Conservation (phyloP, 1,140 invertebrate genomes). For the Lepidurus couesii region DNA sequence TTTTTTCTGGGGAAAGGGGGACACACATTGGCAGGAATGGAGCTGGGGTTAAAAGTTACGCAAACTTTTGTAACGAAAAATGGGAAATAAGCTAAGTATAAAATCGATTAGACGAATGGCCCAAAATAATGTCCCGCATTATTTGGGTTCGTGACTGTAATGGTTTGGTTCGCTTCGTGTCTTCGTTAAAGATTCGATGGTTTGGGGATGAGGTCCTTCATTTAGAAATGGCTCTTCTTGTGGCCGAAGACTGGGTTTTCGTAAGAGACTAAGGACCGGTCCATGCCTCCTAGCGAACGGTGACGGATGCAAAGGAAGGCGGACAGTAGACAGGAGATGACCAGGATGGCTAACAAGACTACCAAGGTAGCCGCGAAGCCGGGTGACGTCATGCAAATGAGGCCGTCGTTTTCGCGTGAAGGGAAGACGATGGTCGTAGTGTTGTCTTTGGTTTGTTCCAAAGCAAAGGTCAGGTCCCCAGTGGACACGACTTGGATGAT, state of each 20-base stretch:
- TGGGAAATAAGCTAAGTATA: background rate
- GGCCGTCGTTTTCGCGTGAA: slow-evolving; percentile 48
- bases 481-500: slow-evolving; percentile 73
- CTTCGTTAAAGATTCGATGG: background rate
- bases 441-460: slow-evolving; percentile 55
- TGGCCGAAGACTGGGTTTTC: slow-evolving; percentile 35
- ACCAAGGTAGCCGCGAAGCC: slow-evolving; percentile 79
- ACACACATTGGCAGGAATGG: background rate
- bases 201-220: too few relatives aligned
- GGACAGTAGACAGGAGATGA: slow-evolving; percentile 75
- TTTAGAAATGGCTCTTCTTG: slow-evolving; percentile 34
- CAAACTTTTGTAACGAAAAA: background rate
- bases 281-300: slow-evolving; percentile 34
- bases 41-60: slow-evolving; percentile 11
- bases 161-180: background rate
- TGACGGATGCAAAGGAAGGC: slow-evolving; percentile 69
- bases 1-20: background rate
- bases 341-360: slow-evolving; percentile 67
- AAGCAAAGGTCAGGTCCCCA: slow-evolving; percentile 73
- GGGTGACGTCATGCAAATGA: slow-evolving; percentile 87
- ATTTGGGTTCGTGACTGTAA: background rate
- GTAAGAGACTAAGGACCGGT: slow-evolving; percentile 33
- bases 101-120: background rate
- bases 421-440: slow-evolving; percentile 60
- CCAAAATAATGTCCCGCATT: background rate